These are phyloP conservation scores for Nymphalis polychloros DNA, from an alignment of 2,888 invertebrate genomes.

Conservation along the genomic window DNA sequence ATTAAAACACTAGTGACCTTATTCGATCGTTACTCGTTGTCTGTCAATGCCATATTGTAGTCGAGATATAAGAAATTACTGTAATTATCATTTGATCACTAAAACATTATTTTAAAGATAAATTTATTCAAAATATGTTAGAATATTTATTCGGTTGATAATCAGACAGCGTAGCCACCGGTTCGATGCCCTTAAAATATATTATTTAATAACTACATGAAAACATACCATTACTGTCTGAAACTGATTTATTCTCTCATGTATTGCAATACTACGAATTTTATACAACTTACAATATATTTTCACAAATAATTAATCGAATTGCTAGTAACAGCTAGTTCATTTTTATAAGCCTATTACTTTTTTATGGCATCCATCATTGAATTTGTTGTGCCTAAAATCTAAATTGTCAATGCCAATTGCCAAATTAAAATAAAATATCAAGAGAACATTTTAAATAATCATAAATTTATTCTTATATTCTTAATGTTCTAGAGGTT, in stretches of 20 bases:
- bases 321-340: constrained; percentile 47
- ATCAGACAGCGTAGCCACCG: constrained; percentile 58
- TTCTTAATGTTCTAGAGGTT: not conserved
- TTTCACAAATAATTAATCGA: constrained; percentile 48
- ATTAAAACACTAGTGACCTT: constrained; percentile 59
- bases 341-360: constrained; percentile 50
- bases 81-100: constrained; percentile 9
- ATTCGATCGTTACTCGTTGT: constrained; percentile 59
- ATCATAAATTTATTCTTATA: not conserved
- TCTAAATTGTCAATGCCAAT: constrained; percentile 29
- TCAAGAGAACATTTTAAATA: not conserved
- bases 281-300: constrained; percentile 44
- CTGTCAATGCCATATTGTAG: constrained; percentile 67
- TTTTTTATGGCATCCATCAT: constrained; percentile 45
- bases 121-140: constrained; percentile 7
- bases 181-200: constrained; percentile 47
- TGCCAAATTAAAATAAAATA: not conserved
- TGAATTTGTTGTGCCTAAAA: constrained; percentile 31
- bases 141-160: constrained; percentile 24
- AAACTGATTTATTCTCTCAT: constrained; percentile 43
- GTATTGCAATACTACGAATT: constrained; percentile 41
- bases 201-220: constrained; percentile 20
- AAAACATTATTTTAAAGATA: not conserved
- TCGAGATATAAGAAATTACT: constrained; percentile 24
- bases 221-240: constrained; percentile 64